These are phyloP conservation scores for Athetis lepigone DNA, from an alignment of 2,888 invertebrate species.

Conservation along the genomic window DNA sequence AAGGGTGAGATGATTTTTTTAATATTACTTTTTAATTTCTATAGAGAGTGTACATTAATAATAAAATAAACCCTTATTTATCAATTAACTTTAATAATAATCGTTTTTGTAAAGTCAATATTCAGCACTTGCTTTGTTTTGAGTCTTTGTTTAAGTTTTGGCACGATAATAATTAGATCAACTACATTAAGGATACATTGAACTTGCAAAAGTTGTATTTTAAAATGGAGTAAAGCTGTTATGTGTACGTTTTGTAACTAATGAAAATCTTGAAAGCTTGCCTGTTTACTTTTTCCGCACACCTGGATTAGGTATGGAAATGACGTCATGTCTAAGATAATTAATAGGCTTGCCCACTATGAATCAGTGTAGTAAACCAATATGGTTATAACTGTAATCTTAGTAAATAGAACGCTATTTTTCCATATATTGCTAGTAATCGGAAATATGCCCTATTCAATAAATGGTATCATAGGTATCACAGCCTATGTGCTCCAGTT, in stretches of 20 bases:
- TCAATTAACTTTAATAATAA: conserved; percentile 1
- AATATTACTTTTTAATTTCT: conserved; percentile 2
- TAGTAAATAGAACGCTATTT: conserved; percentile 7
- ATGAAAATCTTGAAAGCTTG: not conserved
- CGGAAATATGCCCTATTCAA: no score
- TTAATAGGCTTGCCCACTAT: not conserved
- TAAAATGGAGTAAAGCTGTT: no score
- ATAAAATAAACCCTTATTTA: conserved; percentile 4
- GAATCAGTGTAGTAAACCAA: conserved; percentile 4
- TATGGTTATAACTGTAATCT: not conserved
- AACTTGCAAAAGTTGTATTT: not conserved
- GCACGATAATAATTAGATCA: conserved; percentile 11
- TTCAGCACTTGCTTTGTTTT: conserved; percentile 5
- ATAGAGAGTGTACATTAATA: not conserved
- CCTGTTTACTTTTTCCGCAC: not conserved
- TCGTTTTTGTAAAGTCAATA: not conserved
- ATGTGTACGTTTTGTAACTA: not conserved
- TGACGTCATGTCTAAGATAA: not conserved
- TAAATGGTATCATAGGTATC: no score
- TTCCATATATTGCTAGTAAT: no score
- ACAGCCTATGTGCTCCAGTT: no score
- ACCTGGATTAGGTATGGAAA: not conserved
- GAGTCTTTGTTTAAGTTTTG: conserved; percentile 16
- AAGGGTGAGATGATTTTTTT: conserved; percentile 58
- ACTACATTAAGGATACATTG: not conserved